Base-by-base conservation (phyloP, 2,113 vertebrate species). In the Callorhinus ursinus region DNA sequence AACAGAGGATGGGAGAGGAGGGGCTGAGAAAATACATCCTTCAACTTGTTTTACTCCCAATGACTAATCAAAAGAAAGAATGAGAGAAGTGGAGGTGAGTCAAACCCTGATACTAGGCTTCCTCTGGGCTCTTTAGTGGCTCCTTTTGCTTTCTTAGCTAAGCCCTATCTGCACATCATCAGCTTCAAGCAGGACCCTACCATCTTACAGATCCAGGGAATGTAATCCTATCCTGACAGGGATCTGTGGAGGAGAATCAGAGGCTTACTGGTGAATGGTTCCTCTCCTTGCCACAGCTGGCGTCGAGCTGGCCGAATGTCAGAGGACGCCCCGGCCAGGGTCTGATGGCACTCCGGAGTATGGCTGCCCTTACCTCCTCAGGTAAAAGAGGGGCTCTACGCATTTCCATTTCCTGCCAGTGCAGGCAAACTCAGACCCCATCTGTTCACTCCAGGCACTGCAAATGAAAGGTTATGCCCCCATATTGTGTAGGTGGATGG, bases 381-480 rank as follows among this genome's bases (percentile, higher is more conserved):
- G 19, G 74, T 59, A 42, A 28, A 85, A 95, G 86, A 90, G 59
- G 63, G 80, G 8, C 36, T 65, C 51, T 92, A 57, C 51, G 63
- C 95, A 72, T 53, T 53, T 11, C 76, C 36, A 26, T 95, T 88
- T 93, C 80, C 88, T 97, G 89, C 87, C 59, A 8, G 31, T 67
- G 77, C 67, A 76, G 86, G 55, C 89, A 96, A 86, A 93, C 46
- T 95, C 22, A 26, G 67, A 77, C 57, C 93, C 94, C 81, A 83
- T 97, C 90, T 97, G 39, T 92, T 96, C 95, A 86, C 57, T 93
- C 39, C 63, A 81, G 72, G 39, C 91, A 76, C 82, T 77, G 88
- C 91, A 83, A 69, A 88, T 90, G 74, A 71, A 86, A 96, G 82
- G 81, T 86, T 46, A 21, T 97, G 65, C 88, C 92, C n/a, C 61